phyloP scores from a whole-genome alignment of 2,888 invertebrate species.

The Chydorus sphaericus region DNA sequence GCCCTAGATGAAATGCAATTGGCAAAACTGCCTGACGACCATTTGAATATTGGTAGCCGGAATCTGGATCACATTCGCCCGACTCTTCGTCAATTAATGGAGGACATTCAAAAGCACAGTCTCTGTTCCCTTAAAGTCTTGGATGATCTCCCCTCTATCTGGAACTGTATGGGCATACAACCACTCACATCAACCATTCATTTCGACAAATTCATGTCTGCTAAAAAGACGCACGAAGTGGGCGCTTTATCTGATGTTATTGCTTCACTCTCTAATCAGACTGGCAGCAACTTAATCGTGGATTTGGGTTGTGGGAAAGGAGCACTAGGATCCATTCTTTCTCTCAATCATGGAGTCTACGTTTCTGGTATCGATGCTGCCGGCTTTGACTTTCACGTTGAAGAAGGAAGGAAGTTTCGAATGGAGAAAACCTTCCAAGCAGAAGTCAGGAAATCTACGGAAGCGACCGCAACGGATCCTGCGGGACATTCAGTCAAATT shows the following conservation, averaged over 20 bases:
- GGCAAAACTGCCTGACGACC: slow-evolving; percentile 11
- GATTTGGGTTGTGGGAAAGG: slow-evolving; percentile 87
- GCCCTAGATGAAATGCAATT: not conserved
- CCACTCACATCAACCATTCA: slow-evolving; percentile 5
- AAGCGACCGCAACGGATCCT: slow-evolving; percentile 15
- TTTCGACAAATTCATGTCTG: slow-evolving; percentile 44
- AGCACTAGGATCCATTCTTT: slow-evolving; percentile 59
- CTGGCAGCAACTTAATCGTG: slow-evolving; percentile 34
- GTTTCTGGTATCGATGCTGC: slow-evolving; percentile 73
- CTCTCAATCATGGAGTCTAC: slow-evolving; percentile 49
- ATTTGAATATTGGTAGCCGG: not conserved
- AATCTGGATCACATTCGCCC: not conserved
- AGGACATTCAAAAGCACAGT: not conserved
- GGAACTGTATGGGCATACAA: not conserved
- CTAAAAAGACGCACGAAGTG: slow-evolving; percentile 69
- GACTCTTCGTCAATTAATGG: not conserved
- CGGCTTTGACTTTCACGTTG: slow-evolving; percentile 46
- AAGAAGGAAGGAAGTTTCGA: slow-evolving; percentile 28
- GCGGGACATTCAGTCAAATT: slow-evolving; percentile 10
- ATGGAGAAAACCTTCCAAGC: not conserved
- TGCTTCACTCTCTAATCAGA: slow-evolving; percentile 33
- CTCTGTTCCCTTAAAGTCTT: not conserved
- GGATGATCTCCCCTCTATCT: not conserved
- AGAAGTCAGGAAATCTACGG: slow-evolving; percentile 7
- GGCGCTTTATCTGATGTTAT: slow-evolving; percentile 46